Conservation (phyloP, 2,888 invertebrate genomes). For the Dolomedes plantarius region DNA sequence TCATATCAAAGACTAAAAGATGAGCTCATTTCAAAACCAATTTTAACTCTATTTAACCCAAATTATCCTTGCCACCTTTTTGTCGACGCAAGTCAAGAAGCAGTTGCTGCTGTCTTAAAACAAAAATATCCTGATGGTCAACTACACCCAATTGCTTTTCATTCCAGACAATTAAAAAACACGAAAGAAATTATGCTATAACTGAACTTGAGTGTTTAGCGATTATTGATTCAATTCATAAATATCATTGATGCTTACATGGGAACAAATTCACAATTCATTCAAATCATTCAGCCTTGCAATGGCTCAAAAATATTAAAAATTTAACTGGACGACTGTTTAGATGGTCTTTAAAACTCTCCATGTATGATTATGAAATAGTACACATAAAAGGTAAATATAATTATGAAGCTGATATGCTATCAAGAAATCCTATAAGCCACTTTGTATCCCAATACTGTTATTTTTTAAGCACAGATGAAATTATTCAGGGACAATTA, state of each 20-base stretch:
- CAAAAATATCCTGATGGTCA: not conserved
- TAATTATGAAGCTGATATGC: not conserved
- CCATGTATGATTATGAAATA: not conserved
- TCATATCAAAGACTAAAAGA: not conserved
- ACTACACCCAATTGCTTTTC: not conserved
- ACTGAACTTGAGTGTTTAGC: constrained; percentile 19
- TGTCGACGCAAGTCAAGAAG: not conserved
- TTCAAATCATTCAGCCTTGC: constrained; percentile 4
- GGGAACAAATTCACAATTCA: not conserved
- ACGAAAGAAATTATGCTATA: constrained; percentile 26
- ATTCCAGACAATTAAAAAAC: not conserved
- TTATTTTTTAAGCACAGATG: too few relatives aligned
- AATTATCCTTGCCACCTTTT: not conserved
- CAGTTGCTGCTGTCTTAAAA: not conserved
- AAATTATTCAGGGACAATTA: too few relatives aligned
- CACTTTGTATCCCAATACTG: too few relatives aligned
- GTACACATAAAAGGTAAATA: not conserved
- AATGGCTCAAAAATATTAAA: constrained; percentile 17
- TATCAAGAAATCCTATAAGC: too few relatives aligned
- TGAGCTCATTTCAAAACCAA: not conserved
- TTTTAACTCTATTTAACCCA: not conserved
- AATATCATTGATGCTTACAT: constrained; percentile 15
- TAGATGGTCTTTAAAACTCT: not conserved
- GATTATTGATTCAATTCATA: constrained; percentile 5
- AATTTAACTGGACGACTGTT: constrained; percentile 17